These are phyloP conservation scores for Metacarcinus magister DNA, from an alignment of 2,888 invertebrate species.

Conservation along the genomic window DNA sequence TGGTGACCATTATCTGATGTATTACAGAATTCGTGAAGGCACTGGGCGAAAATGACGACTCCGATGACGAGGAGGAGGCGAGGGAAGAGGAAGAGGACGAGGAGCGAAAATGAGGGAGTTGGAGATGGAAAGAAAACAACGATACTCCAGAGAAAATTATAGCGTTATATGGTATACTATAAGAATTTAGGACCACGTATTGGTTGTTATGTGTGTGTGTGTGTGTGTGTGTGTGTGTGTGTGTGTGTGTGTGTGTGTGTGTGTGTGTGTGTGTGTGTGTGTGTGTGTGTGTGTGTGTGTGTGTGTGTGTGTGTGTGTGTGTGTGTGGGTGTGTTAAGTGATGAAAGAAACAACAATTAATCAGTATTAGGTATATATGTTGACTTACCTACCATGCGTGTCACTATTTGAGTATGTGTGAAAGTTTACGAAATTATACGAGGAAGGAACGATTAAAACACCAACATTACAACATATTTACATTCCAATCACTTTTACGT, in stretches of 20 bases:
- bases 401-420: no score
- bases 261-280: neutral
- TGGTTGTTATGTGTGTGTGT: neutral
- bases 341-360: neutral
- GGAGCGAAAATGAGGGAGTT: slow-evolving; percentile 58
- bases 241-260: no score
- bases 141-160: neutral
- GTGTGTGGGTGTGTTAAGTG: neutral
- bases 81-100: slow-evolving; percentile 71
- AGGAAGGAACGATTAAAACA: no score
- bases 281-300: neutral
- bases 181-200: neutral
- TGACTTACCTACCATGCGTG: no score
- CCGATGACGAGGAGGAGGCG: slow-evolving; percentile 55
- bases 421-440: no score
- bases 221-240: neutral
- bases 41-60: slow-evolving; percentile 67
- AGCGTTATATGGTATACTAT: neutral
- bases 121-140: neutral
- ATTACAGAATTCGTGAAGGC: slow-evolving; percentile 75
- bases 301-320: neutral
- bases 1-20: neutral
- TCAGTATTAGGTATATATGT: no score
- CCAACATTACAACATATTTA: no score
- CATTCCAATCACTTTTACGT: no score